phyloP scores from a whole-genome alignment of 2,888 invertebrate species.

The Eilema griseolum region DNA sequence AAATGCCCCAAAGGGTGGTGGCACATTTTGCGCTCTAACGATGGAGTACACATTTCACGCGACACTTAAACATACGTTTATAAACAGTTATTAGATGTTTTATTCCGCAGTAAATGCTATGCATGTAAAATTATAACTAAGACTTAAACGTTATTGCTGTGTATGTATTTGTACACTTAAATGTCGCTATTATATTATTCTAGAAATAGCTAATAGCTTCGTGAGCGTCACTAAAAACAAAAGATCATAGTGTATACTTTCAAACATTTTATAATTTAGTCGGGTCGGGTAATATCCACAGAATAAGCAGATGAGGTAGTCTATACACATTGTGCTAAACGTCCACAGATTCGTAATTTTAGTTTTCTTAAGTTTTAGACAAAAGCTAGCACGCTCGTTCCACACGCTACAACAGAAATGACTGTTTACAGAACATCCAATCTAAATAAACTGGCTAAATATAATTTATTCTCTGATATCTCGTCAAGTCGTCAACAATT shows the following conservation, averaged over 20 bases:
- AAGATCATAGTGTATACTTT: background rate
- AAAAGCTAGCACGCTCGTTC: background rate
- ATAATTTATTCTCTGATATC: conserved; percentile 65
- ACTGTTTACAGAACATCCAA: conserved; percentile 24
- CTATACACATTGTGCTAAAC: background rate
- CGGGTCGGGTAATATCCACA: background rate
- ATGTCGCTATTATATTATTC: background rate
- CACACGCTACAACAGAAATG: conserved; percentile 25
- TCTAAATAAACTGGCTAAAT: conserved; percentile 46
- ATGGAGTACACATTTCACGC: conserved; percentile 32
- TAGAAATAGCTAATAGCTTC: background rate
- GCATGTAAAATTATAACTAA: conserved; percentile 6
- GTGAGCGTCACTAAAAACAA: background rate
- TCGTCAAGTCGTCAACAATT: conserved; percentile 61
- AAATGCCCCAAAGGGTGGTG: conserved; percentile 35
- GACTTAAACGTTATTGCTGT: background rate
- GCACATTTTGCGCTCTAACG: conserved; percentile 41
- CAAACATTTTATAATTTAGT: background rate
- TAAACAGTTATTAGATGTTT: conserved; percentile 27
- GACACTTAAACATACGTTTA: conserved; percentile 38
- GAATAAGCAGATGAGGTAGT: background rate
- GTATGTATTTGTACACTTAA: background rate
- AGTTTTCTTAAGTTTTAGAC: background rate
- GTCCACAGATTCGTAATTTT: background rate
- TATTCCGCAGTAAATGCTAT: conserved; percentile 21